Percentiles rank a stretch among this genome's conserved stretches.
These are phyloP conservation scores for Aurelia coerulea DNA, from an alignment of 30 jellyfish, hydroid and myxozoan genomes.

Conservation along the genomic window DNA sequence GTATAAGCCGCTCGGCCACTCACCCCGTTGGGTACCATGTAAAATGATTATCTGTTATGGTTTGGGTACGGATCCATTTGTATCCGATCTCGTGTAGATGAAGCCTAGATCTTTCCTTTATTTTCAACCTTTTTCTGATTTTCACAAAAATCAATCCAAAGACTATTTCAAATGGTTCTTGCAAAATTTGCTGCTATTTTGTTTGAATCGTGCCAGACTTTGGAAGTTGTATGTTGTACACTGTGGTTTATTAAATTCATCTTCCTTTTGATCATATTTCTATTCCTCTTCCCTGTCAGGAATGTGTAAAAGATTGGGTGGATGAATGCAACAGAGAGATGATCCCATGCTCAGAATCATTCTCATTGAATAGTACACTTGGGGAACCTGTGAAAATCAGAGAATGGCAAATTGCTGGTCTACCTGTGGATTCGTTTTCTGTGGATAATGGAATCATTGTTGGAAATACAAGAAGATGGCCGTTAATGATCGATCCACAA, in stretches of 20 bases:
- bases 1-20: too few species aligned
- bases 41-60: too few species aligned
- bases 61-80: too few species aligned
- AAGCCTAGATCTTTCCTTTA: too few species aligned
- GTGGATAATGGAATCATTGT: slow-evolving; percentile 96
- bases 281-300: slow-evolving; percentile 44
- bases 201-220: too few species aligned
- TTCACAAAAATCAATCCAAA: too few species aligned
- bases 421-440: slow-evolving; percentile 98
- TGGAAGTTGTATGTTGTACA: too few species aligned
- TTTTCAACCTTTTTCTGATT: too few species aligned
- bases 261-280: neutral
- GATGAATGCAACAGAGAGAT: slow-evolving; percentile 66
- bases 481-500: slow-evolving; percentile 99
- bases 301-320: slow-evolving; percentile 90
- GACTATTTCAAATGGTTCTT: too few species aligned
- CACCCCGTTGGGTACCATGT: too few species aligned
- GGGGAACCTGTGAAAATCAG: slow-evolving; percentile 96
- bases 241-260: neutral
- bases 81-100: too few species aligned
- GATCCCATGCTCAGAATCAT: slow-evolving; percentile 85
- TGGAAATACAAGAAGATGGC: slow-evolving; percentile 94
- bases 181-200: too few species aligned
- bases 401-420: slow-evolving; percentile 99
- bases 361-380: slow-evolving; percentile 85